phyloP scores from a whole-genome alignment of 2,888 invertebrate genomes.

The Chironomus riparius region DNA sequence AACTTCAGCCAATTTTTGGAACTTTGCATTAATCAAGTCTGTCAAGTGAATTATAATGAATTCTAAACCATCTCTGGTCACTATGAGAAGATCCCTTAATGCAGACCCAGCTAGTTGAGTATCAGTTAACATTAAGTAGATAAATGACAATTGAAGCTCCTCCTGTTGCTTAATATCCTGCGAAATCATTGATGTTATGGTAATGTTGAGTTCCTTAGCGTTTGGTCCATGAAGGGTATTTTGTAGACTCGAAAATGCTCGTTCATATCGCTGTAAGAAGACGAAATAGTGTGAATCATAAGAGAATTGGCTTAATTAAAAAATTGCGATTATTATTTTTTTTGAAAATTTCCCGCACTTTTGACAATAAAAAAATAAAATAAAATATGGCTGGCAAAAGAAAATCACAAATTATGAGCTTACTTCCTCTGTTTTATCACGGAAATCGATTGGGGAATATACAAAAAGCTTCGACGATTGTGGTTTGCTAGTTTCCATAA shows the following conservation, averaged over 20 bases:
- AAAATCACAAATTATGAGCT: slow-evolving; percentile 34
- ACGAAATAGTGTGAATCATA: slow-evolving; percentile 30
- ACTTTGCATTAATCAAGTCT: slow-evolving; percentile 80
- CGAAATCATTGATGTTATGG: slow-evolving; percentile 78
- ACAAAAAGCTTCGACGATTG: slow-evolving; percentile 61
- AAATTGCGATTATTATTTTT: background rate
- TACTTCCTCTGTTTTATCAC: slow-evolving; percentile 89
- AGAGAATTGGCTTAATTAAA: background rate
- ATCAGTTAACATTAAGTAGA: slow-evolving; percentile 82
- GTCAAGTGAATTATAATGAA: slow-evolving; percentile 73
- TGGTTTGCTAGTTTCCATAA: slow-evolving; percentile 13
- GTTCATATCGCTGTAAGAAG: slow-evolving; percentile 75
- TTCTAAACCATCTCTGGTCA: slow-evolving; percentile 80
- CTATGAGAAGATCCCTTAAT: slow-evolving; percentile 83
- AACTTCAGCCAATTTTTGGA: slow-evolving; percentile 74
- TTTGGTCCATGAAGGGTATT: slow-evolving; percentile 72
- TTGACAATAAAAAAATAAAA: slow-evolving; percentile 41
- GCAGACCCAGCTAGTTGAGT: slow-evolving; percentile 67
- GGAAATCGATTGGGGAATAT: slow-evolving; percentile 74
- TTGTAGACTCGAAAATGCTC: slow-evolving; percentile 69
- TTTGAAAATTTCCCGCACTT: slow-evolving; percentile 39
- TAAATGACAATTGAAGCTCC: slow-evolving; percentile 83
- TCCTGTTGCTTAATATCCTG: slow-evolving; percentile 79
- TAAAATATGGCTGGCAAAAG: slow-evolving; percentile 43
- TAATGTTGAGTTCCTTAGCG: slow-evolving; percentile 90